Base-by-base conservation (phyloP, 2,113 vertebrate species). In the Sinocyclocheilus maitianheensis region DNA sequence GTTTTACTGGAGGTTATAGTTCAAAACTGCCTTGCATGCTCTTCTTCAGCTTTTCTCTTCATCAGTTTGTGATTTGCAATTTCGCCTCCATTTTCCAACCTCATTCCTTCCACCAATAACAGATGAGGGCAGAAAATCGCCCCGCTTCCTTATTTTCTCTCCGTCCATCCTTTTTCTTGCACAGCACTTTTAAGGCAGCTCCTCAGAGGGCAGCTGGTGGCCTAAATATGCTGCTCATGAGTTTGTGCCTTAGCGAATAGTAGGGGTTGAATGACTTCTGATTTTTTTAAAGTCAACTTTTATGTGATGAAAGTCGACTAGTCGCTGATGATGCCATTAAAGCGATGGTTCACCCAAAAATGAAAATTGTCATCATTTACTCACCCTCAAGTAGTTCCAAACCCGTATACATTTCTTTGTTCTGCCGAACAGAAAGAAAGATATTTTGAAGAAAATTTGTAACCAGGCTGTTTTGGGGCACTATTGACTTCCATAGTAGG, bases 61-160 rank as follows among this genome's bases (percentile, higher is more conserved):
- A 48, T 76, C 22, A 13, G 74, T n/a, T 48, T 24, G 22, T 26
- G 43, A 46, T 76, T 48, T 46, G 40, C 43, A n/a, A 13, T 76
- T 9, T 40, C 6, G 30, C 69, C 34, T 40, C 14, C 13, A 40
- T 72, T 76, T 76, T 48, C 24, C 71, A 74, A 12, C 71, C 71
- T 43, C 67, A 74, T 74, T 74, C 40, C 43, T 76, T 51, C n/a
- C 72, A 26, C 24, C 37, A 12, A 48, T 48, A 76, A 76, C 74
- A 76, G 74, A 76, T 46, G 71, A 40, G 40, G 40, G 46, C 18
- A 46, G 22, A 46, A 34, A 51, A 76, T 12, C 24, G 4, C n/a
- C 43, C 40, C 2, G 5, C 43, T 76, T 12, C 40, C 22, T 48
- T 51, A 5, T 76, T 76, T 72, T 76, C 22, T 26, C 22, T 76